A percentile compares a stretch with the other conserved stretches of the same genome.
These are phyloP conservation scores for Acrossocheilus wenchowensis DNA, from an alignment of 2,797 vertebrate genomes.

Conservation along the genomic window DNA sequence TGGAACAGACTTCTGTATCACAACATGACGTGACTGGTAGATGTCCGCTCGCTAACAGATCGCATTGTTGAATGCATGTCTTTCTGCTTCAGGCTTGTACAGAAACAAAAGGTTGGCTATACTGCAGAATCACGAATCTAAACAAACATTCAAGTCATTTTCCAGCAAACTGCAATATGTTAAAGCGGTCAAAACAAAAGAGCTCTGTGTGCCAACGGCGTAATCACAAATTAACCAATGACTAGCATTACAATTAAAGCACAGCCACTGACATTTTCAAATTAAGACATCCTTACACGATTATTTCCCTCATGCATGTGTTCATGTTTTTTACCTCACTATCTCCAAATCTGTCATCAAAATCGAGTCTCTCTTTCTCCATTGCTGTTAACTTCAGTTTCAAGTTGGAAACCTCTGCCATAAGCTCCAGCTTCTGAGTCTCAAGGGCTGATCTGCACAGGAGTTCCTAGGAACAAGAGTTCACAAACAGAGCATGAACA, in stretches of 20 bases:
- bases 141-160: conserved; percentile 35
- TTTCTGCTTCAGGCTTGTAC: conserved; percentile 17
- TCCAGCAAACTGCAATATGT: conserved; percentile 22
- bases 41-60: conserved; percentile 16
- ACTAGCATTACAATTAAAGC: neutral
- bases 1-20: conserved; percentile 60
- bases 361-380: conserved; percentile 88
- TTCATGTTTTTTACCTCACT: conserved; percentile 82
- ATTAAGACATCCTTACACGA: neutral
- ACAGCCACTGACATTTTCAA: conserved; percentile 7
- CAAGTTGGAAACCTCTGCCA: conserved; percentile 93
- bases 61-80: neutral
- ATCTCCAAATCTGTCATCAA: conserved; percentile 88
- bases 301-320: neutral
- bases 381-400: conserved; percentile 90
- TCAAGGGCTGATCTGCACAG: conserved; percentile 90
- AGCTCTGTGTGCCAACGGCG: neutral
- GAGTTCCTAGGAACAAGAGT: conserved; percentile 82
- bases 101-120: conserved; percentile 33
- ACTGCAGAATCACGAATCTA: conserved; percentile 25
- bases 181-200: conserved; percentile 26
- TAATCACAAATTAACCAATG: conserved; percentile 12
- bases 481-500: neutral
- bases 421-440: conserved; percentile 94
- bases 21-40: conserved; percentile 67